A percentile compares a stretch with the other conserved stretches of the same genome.
phyloP scores from a whole-genome alignment of 92 coral and sea anemone species.

The Parazoanthus darwini region DNA sequence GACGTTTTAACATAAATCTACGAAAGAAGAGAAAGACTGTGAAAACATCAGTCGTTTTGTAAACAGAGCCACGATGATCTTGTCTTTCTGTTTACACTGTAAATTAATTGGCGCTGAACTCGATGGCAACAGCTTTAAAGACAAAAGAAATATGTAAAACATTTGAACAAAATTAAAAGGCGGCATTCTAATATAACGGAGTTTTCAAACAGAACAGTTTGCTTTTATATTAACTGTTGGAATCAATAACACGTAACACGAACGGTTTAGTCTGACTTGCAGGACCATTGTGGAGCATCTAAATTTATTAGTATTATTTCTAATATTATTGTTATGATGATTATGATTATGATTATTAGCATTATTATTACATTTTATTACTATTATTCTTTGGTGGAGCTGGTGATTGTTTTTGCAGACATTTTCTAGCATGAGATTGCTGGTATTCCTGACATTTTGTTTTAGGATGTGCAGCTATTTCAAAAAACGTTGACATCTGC shows the following conservation, averaged over 20 bases:
- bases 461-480: no score
- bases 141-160: constrained; percentile 16
- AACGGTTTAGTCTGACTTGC: not conserved
- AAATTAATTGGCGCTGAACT: constrained; percentile 38
- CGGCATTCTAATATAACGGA: not conserved
- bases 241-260: not conserved
- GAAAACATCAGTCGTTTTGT: constrained; percentile 12
- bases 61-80: constrained; percentile 14
- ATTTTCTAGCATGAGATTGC: no score
- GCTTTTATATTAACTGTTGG: not conserved
- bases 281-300: no score
- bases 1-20: not conserved
- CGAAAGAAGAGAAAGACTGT: not conserved
- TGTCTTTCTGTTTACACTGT: constrained; percentile 17
- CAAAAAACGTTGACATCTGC: no score
- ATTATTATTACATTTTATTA: no score
- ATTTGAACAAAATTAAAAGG: constrained; percentile 4
- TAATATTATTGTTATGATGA: no score
- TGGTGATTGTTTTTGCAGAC: no score
- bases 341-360: no score
- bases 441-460: no score
- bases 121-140: constrained; percentile 15
- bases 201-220: constrained; percentile 1
- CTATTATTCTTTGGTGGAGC: no score
- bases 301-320: no score